A percentile compares a stretch with the other conserved stretches of the same genome.
Conservation (phyloP, 2,888 invertebrate genomes). For the Sphecodes monilicornis region DNA sequence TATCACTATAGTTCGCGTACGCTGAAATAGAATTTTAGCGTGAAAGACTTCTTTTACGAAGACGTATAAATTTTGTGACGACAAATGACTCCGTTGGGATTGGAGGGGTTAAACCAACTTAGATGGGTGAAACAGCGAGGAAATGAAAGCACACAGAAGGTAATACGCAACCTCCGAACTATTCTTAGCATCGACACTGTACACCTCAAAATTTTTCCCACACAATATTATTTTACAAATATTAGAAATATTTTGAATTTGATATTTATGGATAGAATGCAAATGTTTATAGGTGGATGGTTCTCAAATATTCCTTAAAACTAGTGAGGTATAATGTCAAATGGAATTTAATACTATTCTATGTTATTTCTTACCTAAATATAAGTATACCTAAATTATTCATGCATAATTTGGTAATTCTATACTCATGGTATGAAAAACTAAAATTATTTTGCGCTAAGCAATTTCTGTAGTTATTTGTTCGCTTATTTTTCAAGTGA, state of each 20-base stretch:
- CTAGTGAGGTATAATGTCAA: background rate
- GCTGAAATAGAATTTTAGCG: constrained; percentile 52
- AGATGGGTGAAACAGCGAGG: constrained; percentile 32
- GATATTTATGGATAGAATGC: background rate
- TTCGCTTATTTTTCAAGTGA: too few species aligned
- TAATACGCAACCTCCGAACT: background rate
- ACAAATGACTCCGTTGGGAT: constrained; percentile 48
- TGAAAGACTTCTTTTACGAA: constrained; percentile 34
- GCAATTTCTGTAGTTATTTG: too few species aligned
- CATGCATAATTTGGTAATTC: too few species aligned
- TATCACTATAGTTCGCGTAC: constrained; percentile 18
- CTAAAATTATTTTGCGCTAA: too few species aligned
- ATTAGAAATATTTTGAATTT: background rate
- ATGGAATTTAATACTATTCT: background rate
- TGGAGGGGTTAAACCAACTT: constrained; percentile 51
- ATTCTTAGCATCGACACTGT: background rate
- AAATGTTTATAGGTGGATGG: background rate
- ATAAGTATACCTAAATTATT: too few species aligned
- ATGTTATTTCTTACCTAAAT: background rate
- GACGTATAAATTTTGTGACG: constrained; percentile 48
- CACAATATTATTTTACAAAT: background rate
- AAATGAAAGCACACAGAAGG: constrained; percentile 25
- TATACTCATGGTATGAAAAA: too few species aligned
- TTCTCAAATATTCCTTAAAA: background rate
- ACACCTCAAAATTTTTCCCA: background rate